These are phyloP conservation scores for Yasuhikotakia modesta DNA, from an alignment of 2,797 vertebrate species.

Conservation along the genomic window DNA sequence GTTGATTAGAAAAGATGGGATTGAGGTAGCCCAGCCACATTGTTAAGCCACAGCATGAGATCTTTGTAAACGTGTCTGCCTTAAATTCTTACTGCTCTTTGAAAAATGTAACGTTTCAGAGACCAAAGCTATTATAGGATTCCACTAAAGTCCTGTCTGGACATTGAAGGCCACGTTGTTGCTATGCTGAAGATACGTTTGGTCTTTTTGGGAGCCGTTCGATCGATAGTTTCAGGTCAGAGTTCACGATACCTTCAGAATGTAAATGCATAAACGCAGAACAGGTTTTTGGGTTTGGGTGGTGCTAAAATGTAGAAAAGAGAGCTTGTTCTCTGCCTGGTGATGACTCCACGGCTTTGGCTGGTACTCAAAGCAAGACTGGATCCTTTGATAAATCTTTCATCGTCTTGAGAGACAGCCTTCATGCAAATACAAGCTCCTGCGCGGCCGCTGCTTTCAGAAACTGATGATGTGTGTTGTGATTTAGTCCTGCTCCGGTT, in stretches of 20 bases:
- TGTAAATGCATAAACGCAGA: not conserved
- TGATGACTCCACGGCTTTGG: conserved; percentile 29
- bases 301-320: conserved; percentile 26
- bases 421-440: conserved; percentile 41
- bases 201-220: not conserved
- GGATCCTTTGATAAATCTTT: conserved; percentile 60
- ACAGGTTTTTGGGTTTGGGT: not conserved
- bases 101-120: conserved; percentile 35
- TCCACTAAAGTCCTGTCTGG: not conserved
- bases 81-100: conserved; percentile 16
- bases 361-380: conserved; percentile 47
- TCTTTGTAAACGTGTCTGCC: conserved; percentile 13
- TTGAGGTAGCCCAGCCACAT: conserved; percentile 27
- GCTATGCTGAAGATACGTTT: not conserved
- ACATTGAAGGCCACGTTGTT: not conserved
- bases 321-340: conserved; percentile 23
- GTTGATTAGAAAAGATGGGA: conserved; percentile 28
- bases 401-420: conserved; percentile 45
- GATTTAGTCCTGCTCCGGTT: conserved; percentile 22
- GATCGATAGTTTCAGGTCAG: conserved; percentile 2
- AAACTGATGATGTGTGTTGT: conserved; percentile 9
- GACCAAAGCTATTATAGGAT: conserved; percentile 19
- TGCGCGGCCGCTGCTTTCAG: not conserved
- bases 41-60: conserved; percentile 26
- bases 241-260: not conserved